These are phyloP conservation scores for Macropodus opercularis DNA, from an alignment of 2,797 vertebrate species.

Conservation along the genomic window DNA sequence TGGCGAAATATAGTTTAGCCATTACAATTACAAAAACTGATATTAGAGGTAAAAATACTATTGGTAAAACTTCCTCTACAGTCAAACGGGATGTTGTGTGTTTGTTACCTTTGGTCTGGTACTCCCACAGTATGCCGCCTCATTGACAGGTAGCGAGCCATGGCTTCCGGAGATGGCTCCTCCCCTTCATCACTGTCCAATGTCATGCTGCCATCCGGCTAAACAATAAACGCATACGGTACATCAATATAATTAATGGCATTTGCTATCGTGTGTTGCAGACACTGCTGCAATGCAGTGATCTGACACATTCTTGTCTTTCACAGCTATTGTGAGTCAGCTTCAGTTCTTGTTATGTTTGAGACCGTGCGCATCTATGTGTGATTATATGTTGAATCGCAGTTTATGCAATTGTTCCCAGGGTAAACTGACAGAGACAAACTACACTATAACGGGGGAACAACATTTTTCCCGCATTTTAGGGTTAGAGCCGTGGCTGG, in stretches of 20 bases:
- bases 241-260: not conserved
- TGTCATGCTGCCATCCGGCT: conserved; percentile 94
- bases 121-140: conserved; percentile 98
- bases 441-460: conserved; percentile 1
- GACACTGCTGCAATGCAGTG: conserved; percentile 52
- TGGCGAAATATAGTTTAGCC: no score
- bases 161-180: conserved; percentile 95
- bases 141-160: conserved; percentile 98
- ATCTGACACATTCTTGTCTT: conserved; percentile 35
- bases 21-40: no score
- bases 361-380: conserved; percentile 13
- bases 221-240: conserved; percentile 15
- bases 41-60: no score
- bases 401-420: not conserved
- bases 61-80: not conserved
- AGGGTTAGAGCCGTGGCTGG: not conserved
- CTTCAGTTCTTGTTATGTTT: conserved; percentile 31
- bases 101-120: conserved; percentile 91
- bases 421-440: conserved; percentile 15
- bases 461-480: no score
- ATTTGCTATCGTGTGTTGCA: not conserved
- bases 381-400: conserved; percentile 23
- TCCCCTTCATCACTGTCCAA: conserved; percentile 97
- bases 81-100: not conserved
- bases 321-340: conserved; percentile 52